phyloP scores from a whole-genome alignment of 2,888 invertebrate genomes.

The Acheta domesticus region DNA sequence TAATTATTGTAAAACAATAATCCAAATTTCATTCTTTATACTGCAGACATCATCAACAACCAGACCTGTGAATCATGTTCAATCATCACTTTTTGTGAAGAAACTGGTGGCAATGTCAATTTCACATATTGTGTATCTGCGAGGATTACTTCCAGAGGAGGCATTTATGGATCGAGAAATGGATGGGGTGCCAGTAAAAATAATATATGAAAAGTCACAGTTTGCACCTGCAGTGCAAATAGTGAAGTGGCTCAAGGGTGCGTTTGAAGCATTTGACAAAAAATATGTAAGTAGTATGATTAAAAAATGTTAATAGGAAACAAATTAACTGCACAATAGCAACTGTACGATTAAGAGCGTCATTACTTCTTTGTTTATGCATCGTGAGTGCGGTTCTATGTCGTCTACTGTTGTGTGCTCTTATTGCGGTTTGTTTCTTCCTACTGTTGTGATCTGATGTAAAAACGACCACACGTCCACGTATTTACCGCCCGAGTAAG shows the following conservation, averaged over 20 bases:
- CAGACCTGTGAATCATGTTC: background rate
- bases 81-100: slow-evolving; percentile 24
- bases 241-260: slow-evolving; percentile 29
- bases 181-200: slow-evolving; percentile 28
- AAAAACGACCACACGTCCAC: too few species aligned
- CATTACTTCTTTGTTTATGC: too few species aligned
- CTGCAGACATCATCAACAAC: background rate
- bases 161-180: slow-evolving; percentile 27
- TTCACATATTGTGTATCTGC: slow-evolving; percentile 29
- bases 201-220: slow-evolving; percentile 24
- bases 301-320: background rate
- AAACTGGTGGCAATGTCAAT: slow-evolving; percentile 29
- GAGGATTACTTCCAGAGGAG: slow-evolving; percentile 27
- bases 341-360: too few species aligned
- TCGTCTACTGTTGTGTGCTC: too few species aligned
- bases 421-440: too few species aligned
- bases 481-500: too few species aligned
- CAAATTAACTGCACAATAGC: too few species aligned
- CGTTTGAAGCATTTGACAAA: slow-evolving; percentile 31
- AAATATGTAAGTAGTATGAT: slow-evolving; percentile 30
- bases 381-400: too few species aligned
- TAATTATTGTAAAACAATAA: background rate
- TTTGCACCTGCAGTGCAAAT: slow-evolving; percentile 24
- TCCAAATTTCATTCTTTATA: background rate
- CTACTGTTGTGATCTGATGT: too few species aligned